Evolutionary conservation across 2,888 invertebrate genomes (phyloP), one percentile per base, ranked within the genome.

Genomic region (Tetrapedia diversipes): DNA sequence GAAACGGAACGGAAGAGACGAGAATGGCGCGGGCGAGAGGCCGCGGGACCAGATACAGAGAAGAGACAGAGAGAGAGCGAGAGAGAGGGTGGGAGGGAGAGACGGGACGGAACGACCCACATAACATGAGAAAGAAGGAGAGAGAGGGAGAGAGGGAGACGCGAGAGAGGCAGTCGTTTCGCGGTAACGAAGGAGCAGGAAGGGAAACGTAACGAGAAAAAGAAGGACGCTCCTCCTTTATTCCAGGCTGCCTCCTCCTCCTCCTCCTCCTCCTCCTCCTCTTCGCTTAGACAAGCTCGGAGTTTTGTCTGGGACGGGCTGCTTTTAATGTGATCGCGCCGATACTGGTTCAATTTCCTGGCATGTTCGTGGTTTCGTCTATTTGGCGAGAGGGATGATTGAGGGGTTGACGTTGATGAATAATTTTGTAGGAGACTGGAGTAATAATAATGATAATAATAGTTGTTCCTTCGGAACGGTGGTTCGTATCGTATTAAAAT

Each of bases 41-140:
- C 57, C 47, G 67, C 49, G 47, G 56, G 56, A 83, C 84, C 79
- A 86, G 79, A 51, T 37, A 51, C 88, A 84, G 49, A 41, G 37
- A 41, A 16, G 47, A 34, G 19, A 41, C 11, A 22, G 14, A 39
- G 19, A 34, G 45, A 29, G 11, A 43, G n/a, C 4, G 19, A 11
- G 37, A 24, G 76, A 77, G 76, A 77, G 73, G 83, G 79, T 79
- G 79, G 74, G 24, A 10, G 4, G 2, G 43, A 43, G 27, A 82
- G 84, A 87, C 84, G 87, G 82, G 86, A 86, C 81, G 86, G 82
- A 89, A 84, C 89, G 90, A 89, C 90, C 90, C 89, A 90, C 89
- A 90, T 90, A 88, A 89, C 89, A 80, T 86, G 14, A 39, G 19
- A 34, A 39, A 29, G 11, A 43, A 14, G 7, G 19, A 11, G 37